A percentile compares a stretch with the other conserved stretches of the same genome.
Evolutionary conservation across 2,888 invertebrate genomes (phyloP).

Genomic region (Macrophya alboannulata): DNA sequence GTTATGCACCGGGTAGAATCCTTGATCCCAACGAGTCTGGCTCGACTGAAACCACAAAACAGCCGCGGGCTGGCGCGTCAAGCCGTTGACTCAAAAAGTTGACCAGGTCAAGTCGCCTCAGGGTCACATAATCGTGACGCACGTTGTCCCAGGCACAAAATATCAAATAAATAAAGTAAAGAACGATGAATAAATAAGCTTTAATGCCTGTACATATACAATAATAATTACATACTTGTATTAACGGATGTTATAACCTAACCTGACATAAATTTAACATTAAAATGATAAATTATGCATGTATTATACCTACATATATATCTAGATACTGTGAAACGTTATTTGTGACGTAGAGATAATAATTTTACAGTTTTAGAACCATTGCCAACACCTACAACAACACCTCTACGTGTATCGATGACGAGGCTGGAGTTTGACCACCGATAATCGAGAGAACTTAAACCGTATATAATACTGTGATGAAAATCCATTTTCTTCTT

Average conservation of each 20-base stretch:
- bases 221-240: neutral
- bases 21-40: slow-evolving; percentile 46
- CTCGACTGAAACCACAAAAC: slow-evolving; percentile 51
- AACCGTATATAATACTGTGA: neutral
- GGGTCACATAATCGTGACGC: slow-evolving; percentile 25
- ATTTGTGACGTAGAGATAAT: neutral
- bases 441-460: neutral
- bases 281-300: neutral
- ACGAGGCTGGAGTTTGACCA: neutral
- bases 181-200: neutral
- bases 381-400: neutral
- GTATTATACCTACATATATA: neutral
- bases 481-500: slow-evolving; percentile 27
- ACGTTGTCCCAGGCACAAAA: slow-evolving; percentile 17
- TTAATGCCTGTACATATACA: neutral
- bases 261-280: neutral
- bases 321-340: neutral
- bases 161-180: neutral
- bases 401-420: neutral
- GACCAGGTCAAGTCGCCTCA: slow-evolving; percentile 52
- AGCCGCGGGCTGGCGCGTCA: slow-evolving; percentile 30
- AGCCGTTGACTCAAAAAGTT: slow-evolving; percentile 51
- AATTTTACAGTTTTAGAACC: neutral
- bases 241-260: neutral
- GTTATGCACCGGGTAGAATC: slow-evolving; percentile 23